These are phyloP conservation scores for Arenaria interpres DNA, from an alignment of 2,113 vertebrate species.

Conservation along the genomic window DNA sequence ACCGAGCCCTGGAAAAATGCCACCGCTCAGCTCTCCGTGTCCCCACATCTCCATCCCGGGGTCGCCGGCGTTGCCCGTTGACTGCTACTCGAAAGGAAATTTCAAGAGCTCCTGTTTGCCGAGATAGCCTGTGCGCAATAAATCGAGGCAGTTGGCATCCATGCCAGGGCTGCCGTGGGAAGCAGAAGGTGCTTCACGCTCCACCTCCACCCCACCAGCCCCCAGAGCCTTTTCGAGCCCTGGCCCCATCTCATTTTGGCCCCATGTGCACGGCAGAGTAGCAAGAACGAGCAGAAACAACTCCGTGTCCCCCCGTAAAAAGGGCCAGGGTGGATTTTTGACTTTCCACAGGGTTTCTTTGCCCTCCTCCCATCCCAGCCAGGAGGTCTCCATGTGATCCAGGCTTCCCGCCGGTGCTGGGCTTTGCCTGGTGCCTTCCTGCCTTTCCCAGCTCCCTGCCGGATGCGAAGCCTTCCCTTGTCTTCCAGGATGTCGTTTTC, in stretches of 20 bases:
- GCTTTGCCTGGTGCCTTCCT: conserved; percentile 23
- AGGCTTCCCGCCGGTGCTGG: accelerated
- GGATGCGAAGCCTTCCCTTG: neutral
- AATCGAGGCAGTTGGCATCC: neutral
- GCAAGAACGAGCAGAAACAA: neutral
- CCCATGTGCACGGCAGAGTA: neutral
- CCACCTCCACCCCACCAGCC: neutral
- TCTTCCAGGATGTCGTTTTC: conserved; percentile 39
- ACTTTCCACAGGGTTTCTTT: neutral
- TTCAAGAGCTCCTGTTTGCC: neutral
- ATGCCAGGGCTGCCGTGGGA: accelerated
- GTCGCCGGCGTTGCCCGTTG: neutral
- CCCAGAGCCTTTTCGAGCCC: neutral
- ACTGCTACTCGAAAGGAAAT: neutral
- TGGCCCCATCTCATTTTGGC: neutral
- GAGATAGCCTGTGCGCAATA: no score
- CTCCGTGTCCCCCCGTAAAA: accelerated
- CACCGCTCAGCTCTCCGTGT: neutral
- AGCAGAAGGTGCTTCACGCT: neutral
- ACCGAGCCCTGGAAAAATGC: neutral
- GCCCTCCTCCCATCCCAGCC: neutral
- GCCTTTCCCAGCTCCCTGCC: neutral
- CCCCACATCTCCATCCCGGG: neutral
- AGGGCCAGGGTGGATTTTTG: neutral
- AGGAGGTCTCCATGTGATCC: accelerated